Conservation (phyloP, 2,797 vertebrate genomes). For the Neomorphus geoffroyi region DNA sequence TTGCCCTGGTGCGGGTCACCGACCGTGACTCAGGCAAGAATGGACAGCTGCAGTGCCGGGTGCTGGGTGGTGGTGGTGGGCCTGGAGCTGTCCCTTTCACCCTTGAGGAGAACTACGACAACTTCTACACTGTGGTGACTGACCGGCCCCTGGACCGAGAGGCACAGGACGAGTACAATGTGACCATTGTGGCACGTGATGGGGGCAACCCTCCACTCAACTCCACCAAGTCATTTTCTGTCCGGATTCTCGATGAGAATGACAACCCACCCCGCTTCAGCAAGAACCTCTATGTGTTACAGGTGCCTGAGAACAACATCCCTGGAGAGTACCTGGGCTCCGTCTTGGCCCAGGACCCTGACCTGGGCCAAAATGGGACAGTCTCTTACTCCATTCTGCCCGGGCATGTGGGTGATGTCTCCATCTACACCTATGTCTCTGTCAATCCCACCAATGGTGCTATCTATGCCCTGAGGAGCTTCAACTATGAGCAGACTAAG, state of each 20-base stretch:
- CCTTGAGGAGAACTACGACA: conserved; percentile 97
- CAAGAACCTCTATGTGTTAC: conserved; percentile 93
- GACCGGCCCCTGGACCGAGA: conserved; percentile 95
- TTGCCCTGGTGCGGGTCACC: conserved; percentile 94
- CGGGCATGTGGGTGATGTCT: conserved; percentile 94
- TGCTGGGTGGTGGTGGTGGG: conserved; percentile 81
- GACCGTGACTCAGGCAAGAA: conserved; percentile 97
- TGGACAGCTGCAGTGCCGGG: conserved; percentile 94
- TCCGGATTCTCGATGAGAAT: conserved; percentile 96
- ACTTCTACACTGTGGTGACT: conserved; percentile 95
- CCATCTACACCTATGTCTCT: conserved; percentile 97
- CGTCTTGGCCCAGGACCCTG: conserved; percentile 94
- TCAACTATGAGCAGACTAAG: conserved; percentile 98
- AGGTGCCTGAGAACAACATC: conserved; percentile 98
- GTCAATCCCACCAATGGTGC: conserved; percentile 98
- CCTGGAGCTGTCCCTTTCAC: conserved; percentile 88
- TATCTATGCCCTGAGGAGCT: conserved; percentile 96
- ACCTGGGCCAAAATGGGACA: conserved; percentile 95
- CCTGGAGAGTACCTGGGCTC: conserved; percentile 97
- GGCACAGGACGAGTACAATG: conserved; percentile 94
- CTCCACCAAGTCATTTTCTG: conserved; percentile 94
- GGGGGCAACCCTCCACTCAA: conserved; percentile 93
- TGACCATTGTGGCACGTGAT: conserved; percentile 96
- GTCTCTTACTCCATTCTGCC: conserved; percentile 97
- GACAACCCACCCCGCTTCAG: conserved; percentile 96